Base-by-base conservation (phyloP, 2,888 invertebrate genomes). In the Cheilosia grossa region DNA sequence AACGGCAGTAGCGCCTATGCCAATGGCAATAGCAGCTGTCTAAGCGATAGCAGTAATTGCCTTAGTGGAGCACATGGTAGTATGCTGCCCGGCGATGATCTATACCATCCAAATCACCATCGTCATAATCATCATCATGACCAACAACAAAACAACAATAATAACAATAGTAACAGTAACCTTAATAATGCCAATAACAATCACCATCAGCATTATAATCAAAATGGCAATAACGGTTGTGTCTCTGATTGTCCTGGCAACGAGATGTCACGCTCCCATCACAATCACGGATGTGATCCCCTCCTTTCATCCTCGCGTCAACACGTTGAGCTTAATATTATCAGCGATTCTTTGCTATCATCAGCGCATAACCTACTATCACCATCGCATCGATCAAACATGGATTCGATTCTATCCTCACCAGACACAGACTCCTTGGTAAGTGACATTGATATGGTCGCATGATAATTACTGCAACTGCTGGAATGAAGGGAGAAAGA, bases 381-480 rank as follows among this genome's bases (percentile, higher is more conserved):
- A 49, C 81, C 87, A 70, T 75, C 88, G 30, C 88, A 88, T 77
- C 87, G 88, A 51, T 89, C 89, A 51, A 87, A 88, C 24, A 89
- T 89, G 56, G 92, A 94, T 88, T 92, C 93, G 33, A 93, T 93
- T 91, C 88, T 93, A 51, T 91, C 93, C 30, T 92, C 93, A 30
- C 91, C 93, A 4, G 93, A 93, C 87, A 92, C 93, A 54, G 94
- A 94, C 88, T 93, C 92, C 87, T 90, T 92, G 87, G 88, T 89
- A n/a, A 89, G 88, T 75, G 93, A 93, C 88, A 93, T 93, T 88
- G 93, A 93, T 87, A 93, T 93, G 93, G 93, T 92, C 87, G 92
- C 93, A 91, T 93, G 92, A 93, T 88, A 87, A 53, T 58, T 51
- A 86, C 51, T 66, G 54, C 54, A 70, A 27, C 30, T 53, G 58